Conservation (phyloP, 2,888 invertebrate species). For the Apotomis betuletana region DNA sequence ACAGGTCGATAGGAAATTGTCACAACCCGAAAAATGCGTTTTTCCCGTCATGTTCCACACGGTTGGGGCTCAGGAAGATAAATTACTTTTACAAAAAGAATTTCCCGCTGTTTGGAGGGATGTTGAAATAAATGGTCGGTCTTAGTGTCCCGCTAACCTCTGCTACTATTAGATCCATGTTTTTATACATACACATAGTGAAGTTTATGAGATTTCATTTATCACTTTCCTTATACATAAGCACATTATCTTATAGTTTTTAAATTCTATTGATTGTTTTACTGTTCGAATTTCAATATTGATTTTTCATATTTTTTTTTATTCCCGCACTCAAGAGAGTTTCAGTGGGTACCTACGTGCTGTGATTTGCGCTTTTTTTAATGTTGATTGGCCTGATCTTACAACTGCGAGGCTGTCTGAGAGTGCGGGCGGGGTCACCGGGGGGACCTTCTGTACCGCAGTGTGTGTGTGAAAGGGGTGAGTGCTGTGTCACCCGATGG, state of each 20-base stretch:
- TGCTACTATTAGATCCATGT: constrained; percentile 26
- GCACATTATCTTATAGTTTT: not conserved
- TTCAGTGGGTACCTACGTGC: no score
- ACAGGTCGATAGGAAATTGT: constrained; percentile 33
- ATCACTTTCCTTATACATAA: not conserved
- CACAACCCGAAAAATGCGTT: constrained; percentile 27
- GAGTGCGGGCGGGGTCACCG: no score
- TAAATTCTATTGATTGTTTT: no score
- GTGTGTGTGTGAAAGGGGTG: no score
- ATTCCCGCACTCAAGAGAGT: no score
- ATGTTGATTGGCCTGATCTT: no score
- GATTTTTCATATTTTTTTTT: no score
- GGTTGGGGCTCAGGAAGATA: constrained; percentile 34
- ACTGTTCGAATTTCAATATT: no score
- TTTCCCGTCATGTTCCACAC: constrained; percentile 23
- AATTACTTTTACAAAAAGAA: constrained; percentile 40
- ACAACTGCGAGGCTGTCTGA: no score
- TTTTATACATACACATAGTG: constrained; percentile 10
- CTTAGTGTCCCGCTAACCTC: constrained; percentile 29
- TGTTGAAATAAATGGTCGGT: constrained; percentile 35
- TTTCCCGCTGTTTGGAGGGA: constrained; percentile 23
- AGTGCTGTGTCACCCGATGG: no score
- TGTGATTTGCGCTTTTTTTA: no score
- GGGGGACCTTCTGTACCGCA: no score
- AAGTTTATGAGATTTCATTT: constrained; percentile 19